These are phyloP conservation scores for Enteromius fasciolatus DNA, from an alignment of 2,797 vertebrate genomes.

Conservation along the genomic window DNA sequence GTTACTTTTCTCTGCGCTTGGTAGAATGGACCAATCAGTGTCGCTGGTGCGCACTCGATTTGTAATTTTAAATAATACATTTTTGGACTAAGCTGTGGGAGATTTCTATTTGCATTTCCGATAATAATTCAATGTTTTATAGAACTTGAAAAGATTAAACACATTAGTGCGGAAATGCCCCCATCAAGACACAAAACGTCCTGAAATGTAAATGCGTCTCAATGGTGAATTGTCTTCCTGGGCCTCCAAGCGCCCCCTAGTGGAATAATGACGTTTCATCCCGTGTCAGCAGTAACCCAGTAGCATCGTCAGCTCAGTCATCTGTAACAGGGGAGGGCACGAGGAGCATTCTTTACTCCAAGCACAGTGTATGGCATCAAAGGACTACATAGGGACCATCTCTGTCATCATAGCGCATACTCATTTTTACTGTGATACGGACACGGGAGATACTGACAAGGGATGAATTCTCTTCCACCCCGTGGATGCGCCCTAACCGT, in stretches of 20 bases:
- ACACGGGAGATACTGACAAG: conserved; percentile 44
- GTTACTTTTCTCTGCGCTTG: not conserved
- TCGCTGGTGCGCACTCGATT: not conserved
- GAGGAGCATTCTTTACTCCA: conserved; percentile 7
- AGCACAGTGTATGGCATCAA: conserved; percentile 8
- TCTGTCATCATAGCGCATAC: not conserved
- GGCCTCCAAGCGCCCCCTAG: conserved; percentile 9
- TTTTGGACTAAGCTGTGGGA: not conserved
- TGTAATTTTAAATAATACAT: not conserved
- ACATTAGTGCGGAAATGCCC: not conserved
- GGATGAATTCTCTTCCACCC: conserved; percentile 65
- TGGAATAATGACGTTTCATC: not conserved
- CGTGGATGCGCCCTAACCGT: conserved; percentile 60
- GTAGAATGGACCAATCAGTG: not conserved
- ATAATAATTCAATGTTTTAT: not conserved
- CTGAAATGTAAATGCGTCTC: not conserved
- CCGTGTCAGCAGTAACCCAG: not conserved
- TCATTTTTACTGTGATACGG: conserved; percentile 38
- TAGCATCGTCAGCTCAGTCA: not conserved
- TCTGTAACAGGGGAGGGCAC: conserved; percentile 18
- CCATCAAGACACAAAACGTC: not conserved
- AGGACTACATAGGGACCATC: not conserved
- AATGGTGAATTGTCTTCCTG: not conserved
- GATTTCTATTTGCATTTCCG: not conserved
- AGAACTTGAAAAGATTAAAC: not conserved